Evolutionary conservation across 1,140 invertebrate genomes (phyloP), one percentile per base, ranked within the genome.

Genomic region (Thrips palmi): DNA sequence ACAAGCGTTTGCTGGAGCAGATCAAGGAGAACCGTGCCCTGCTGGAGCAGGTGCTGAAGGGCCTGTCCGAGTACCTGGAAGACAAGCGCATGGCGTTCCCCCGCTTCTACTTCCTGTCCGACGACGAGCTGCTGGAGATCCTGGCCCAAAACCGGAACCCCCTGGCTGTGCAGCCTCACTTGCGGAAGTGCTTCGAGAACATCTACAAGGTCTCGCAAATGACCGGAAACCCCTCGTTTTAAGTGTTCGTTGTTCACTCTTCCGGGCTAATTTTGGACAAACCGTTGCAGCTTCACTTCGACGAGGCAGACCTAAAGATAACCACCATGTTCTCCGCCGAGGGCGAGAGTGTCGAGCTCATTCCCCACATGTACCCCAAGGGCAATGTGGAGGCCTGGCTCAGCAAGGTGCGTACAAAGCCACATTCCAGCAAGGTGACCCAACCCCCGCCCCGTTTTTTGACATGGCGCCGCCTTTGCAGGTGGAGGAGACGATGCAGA

Each of bases 351-450:
- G 75, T 86, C 0, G 50, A 62, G 6, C 55, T 74, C 2, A 60
- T 60, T 10, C 63, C 66, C 8, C 63, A 73, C 4, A 64, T 77
- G 28, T 71, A 78, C 45, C 77, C 79, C 1, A 54, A 59, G 28
- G 68, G 74, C 10, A 73, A 72, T 44, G 81, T 87, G 0, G 83
- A 88, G 48, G 67, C 74, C 52, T 87, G 82, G 82, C 58, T 88
- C 5, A 53, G 69, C 22, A 50, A 65, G 50, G 55, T 56, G 42
- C 22, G 24, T 30, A 21, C 28, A 27, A 15, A 8, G 17, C n/a
- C 17, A 31, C 17, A 15, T 31, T 11, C n/a, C n/a, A n/a, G n/a
- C n/a, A n/a, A n/a, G n/a, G n/a, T n/a, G n/a, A n/a, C n/a, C n/a
- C n/a, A n/a, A n/a, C n/a, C n/a, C n/a, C n/a, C n/a, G n/a, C n/a